These are phyloP conservation scores for Amblyopsis hoosieri DNA, from an alignment of 2,797 vertebrate genomes.

Conservation along the genomic window DNA sequence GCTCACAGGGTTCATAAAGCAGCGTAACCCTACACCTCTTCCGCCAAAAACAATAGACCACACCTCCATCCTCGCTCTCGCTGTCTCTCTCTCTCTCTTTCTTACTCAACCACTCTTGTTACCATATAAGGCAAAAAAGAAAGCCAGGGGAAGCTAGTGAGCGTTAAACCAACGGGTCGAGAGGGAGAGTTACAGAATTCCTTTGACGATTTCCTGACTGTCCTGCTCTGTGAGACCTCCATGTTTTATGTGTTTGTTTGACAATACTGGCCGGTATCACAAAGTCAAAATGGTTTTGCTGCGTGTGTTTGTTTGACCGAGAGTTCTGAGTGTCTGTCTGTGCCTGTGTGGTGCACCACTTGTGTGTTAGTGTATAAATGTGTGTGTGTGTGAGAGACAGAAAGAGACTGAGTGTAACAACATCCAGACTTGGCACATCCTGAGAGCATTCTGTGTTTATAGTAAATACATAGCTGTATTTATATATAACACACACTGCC, in stretches of 20 bases:
- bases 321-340: constrained; percentile 15
- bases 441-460: constrained; percentile 57
- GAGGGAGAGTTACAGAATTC: constrained; percentile 62
- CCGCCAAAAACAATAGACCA: constrained; percentile 79
- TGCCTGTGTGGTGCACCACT: not conserved
- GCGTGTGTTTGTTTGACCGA: constrained; percentile 10
- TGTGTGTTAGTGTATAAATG: constrained; percentile 4
- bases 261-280: constrained; percentile 15
- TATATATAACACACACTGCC: constrained; percentile 57
- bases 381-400: constrained; percentile 1
- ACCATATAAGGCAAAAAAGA: constrained; percentile 83
- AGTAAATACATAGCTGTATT: constrained; percentile 68
- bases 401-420: constrained; percentile 11
- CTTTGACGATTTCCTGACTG: constrained; percentile 32
- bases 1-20: constrained; percentile 59
- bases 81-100: constrained; percentile 46
- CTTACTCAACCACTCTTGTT: constrained; percentile 71
- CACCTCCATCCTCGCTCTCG: constrained; percentile 71
- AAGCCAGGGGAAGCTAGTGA: constrained; percentile 64
- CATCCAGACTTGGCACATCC: constrained; percentile 33
- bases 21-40: constrained; percentile 76
- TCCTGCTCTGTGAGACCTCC: constrained; percentile 36
- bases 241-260: constrained; percentile 52
- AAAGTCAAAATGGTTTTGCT: constrained; percentile 34
- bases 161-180: constrained; percentile 49